These are phyloP conservation scores for Polypedilum vanderplanki DNA, from an alignment of 1,140 invertebrate species.

Conservation along the genomic window DNA sequence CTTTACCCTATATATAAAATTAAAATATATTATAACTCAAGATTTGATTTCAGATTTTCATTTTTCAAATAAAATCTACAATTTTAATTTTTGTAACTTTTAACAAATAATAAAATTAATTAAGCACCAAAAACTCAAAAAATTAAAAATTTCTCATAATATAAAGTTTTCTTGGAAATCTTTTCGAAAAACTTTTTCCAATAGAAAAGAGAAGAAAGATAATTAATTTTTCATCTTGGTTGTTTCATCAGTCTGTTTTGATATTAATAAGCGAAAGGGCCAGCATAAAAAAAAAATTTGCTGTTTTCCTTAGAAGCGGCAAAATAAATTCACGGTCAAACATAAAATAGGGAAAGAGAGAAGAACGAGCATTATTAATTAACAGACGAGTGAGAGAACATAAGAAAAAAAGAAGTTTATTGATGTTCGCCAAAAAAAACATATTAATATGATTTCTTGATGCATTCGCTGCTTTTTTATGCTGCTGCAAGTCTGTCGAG, in stretches of 20 bases:
- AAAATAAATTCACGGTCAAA: neutral
- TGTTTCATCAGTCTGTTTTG: neutral
- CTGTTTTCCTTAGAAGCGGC: neutral
- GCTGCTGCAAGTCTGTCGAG: neutral
- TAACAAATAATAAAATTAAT: no score
- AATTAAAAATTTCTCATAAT: neutral
- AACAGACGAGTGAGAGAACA: neutral
- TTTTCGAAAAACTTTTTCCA: no score
- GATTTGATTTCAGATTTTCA: no score
- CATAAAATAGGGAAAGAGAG: constrained; percentile 3
- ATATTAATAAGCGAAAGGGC: constrained; percentile 8
- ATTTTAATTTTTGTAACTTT: no score
- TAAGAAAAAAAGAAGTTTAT: neutral
- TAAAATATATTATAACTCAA: no score
- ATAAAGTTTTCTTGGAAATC: neutral
- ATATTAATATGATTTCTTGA: constrained; percentile 12
- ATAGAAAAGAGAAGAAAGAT: neutral
- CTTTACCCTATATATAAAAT: no score
- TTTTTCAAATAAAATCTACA: no score
- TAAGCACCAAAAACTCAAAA: no score
- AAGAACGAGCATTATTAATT: constrained; percentile 21
- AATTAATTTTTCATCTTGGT: constrained; percentile 26
- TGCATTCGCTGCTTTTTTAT: constrained; percentile 12
- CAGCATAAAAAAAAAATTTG: neutral
- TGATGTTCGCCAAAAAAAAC: constrained; percentile 2